phyloP scores from a whole-genome alignment of 2,113 vertebrate species.

The Esox niger region DNA sequence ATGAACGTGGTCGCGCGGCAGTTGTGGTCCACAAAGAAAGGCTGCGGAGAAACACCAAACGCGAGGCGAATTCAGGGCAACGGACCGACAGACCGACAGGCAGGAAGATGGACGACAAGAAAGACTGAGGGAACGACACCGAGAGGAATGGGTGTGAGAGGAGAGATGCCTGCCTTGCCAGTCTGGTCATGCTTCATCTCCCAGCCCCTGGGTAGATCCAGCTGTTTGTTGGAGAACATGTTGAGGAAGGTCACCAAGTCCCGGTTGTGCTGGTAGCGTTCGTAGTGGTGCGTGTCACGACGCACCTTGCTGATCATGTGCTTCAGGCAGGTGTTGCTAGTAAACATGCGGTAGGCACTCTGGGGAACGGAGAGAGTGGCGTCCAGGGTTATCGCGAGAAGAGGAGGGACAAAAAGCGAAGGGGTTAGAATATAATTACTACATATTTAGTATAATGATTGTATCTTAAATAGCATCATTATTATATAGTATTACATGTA shows the following conservation, averaged over 20 bases:
- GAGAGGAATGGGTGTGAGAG: conserved; percentile 75
- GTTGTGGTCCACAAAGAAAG: conserved; percentile 92
- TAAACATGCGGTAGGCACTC: conserved; percentile 99
- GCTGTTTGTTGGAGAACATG: conserved; percentile 97
- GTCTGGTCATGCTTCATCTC: conserved; percentile 99
- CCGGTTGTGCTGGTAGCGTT: conserved; percentile 98
- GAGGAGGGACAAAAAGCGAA: neutral
- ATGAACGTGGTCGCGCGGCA: conserved; percentile 91
- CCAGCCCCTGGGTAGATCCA: conserved; percentile 96
- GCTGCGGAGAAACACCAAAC: conserved; percentile 59
- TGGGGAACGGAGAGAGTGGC: conserved; percentile 48
- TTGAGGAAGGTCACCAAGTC: conserved; percentile 98
- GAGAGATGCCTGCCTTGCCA: conserved; percentile 80
- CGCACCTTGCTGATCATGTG: conserved; percentile 99
- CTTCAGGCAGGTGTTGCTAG: conserved; percentile 99
- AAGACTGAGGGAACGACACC: conserved; percentile 87
- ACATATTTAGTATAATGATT: no score
- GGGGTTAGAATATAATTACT: no score
- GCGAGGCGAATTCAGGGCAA: neutral
- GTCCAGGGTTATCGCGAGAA: neutral
- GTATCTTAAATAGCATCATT: no score
- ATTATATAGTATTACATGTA: no score
- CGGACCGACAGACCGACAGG: neutral
- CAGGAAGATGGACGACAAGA: neutral
- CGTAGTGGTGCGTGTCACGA: conserved; percentile 94